Base-by-base conservation (phyloP, 2,888 invertebrate genomes). In the Spodoptera picta region DNA sequence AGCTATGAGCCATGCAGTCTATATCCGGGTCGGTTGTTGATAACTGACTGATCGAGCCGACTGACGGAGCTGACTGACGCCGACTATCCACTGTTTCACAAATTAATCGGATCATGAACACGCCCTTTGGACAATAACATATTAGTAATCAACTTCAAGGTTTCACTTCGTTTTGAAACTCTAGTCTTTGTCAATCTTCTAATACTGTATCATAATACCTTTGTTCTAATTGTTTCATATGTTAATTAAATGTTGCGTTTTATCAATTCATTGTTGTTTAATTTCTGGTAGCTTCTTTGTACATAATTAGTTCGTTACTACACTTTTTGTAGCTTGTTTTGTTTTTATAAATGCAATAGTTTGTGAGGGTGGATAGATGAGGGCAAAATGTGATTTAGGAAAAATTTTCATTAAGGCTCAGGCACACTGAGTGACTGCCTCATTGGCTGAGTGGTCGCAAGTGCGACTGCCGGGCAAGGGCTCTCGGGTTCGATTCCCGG, bases 81-180 rank as follows among this genome's bases (percentile, higher is more conserved):
- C 45, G 54, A 36, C 36, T 51, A 54, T 44, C n/a, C 27, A 58
- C 50, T 68, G 61, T 69, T 66, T 51, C 58, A 70, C 60, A 57
- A 76, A 76, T 36, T 36, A 36, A 36, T 51, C 47, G 71, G 77
- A 78, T 82, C 81, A 81, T 66, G 77, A 76, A 65, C 78, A 46
- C 73, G 83, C 82, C 78, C 83, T 83, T 80, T 82, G 74, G 53
- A 80, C 79, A 63, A 62, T 68, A 58, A 61, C 62, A 60, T 36
- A 42, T 77, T 77, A 63, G 72, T 75, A 79, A 84, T 79, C 63
- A 56, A 62, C 42, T 47, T 50, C 78, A 79, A 83, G 77, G 82
- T 57, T 80, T 53, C 36, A 55, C 44, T 60, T 45, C 45, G 44
- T 81, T 79, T 77, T 69, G 67, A 75, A 82, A 80, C 61, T 45